Evolutionary conservation across 2,797 vertebrate species (phyloP), one percentile per base, ranked within the genome.

Genomic region (Gymnothorax javanicus): DNA sequence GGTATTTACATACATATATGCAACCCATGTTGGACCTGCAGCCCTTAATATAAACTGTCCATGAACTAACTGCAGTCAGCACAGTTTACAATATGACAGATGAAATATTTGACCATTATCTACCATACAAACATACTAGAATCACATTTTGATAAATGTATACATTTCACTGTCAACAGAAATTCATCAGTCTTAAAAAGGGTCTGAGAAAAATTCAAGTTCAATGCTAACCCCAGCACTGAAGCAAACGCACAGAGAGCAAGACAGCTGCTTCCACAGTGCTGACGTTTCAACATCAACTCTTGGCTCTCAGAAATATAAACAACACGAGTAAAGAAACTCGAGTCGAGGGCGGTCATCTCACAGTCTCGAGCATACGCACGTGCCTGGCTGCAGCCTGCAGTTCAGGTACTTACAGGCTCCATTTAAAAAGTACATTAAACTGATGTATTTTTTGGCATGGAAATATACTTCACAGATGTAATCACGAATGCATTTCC

Each of bases 271-370:
- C 33, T n/a, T 4, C 17, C 50, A 85, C 71, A 75, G 23, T 85
- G 52, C 69, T 75, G 23, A 57, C 20, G 60, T 52, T 85, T 89
- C 43, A 82, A 87, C 64, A 60, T 62, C 81, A 64, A 88, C 77
- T 43, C 33, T 77, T 64, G 20, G 60, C 56, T 79, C 50, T 7
- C 5, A 54, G 75, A 50, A 54, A 52, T 50, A 15, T 79, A 17
- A 79, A 79, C 75, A 79, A 77, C 23, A 62, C 62, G 43, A 73
- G 84, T 67, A 12, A 82, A 17, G 20, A 71, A 9, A 85, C 52
- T 23, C 60, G 50, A n/a, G 33, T 27, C 75, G 20, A 83, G 3
- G 69, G 57, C 8, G 43, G 64, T 11, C 54, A 15, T 87, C 69
- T 73, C 20, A 54, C 75, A 54, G 54, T 79, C 15, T 2, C 50